Evolutionary conservation across 1,140 invertebrate species (phyloP).

Genomic region (Halictus rubicundus): DNA sequence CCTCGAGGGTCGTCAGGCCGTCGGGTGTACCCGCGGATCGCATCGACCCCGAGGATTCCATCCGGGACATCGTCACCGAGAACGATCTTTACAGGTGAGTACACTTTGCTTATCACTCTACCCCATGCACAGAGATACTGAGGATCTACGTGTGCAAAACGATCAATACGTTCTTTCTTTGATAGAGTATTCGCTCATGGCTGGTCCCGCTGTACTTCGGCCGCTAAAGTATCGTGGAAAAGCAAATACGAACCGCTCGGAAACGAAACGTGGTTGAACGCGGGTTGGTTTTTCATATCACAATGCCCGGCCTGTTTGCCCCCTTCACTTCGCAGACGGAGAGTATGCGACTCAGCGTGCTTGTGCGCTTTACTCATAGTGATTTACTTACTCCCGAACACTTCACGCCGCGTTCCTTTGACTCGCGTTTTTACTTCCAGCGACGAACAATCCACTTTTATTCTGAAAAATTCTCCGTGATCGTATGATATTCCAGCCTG

Average conservation of each 20-base stretch:
- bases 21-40: slow-evolving; percentile 73
- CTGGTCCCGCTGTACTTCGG: too few species aligned
- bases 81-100: slow-evolving; percentile 84
- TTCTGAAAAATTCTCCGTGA: too few species aligned
- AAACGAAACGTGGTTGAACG: background rate
- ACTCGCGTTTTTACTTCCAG: background rate
- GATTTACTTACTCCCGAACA: background rate
- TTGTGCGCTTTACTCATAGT: background rate
- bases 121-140: too few species aligned
- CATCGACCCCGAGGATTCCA: slow-evolving; percentile 84
- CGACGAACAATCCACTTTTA: too few species aligned
- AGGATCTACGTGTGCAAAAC: too few species aligned
- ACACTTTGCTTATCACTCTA: background rate
- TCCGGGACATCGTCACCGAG: slow-evolving; percentile 84
- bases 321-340: background rate
- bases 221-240: background rate
- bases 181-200: too few species aligned
- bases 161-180: too few species aligned
- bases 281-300: background rate
- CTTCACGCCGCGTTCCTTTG: background rate
- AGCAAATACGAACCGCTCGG: background rate
- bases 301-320: background rate
- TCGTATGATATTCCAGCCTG: too few species aligned
- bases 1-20: slow-evolving; percentile 54
- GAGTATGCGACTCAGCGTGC: background rate